Evolutionary conservation across 2,113 vertebrate species (phyloP).

Genomic region (Albula glossodonta): DNA sequence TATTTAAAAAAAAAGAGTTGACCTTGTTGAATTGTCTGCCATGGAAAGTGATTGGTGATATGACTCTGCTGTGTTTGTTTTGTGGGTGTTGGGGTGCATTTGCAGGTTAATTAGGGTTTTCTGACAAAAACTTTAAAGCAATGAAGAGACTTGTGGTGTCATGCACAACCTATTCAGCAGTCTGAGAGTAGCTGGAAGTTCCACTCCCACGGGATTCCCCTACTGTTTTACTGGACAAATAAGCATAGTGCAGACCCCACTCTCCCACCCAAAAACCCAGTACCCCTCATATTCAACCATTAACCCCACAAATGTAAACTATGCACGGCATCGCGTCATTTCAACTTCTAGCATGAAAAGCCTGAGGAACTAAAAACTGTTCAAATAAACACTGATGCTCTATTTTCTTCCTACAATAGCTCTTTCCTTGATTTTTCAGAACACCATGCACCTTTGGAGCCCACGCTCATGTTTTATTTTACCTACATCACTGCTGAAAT

Average conservation of each 20-base stretch:
- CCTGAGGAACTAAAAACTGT: conserved; percentile 3
- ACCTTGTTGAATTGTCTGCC: background rate
- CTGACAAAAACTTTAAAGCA: background rate
- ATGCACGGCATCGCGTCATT: conserved; percentile 25
- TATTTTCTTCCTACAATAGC: background rate
- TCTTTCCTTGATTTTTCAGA: background rate
- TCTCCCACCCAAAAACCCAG: background rate
- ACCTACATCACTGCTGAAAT: background rate
- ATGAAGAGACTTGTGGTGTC: conserved; percentile 7
- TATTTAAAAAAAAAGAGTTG: background rate
- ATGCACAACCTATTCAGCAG: background rate
- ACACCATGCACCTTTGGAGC: background rate
- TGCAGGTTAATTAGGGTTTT: conserved; percentile 18
- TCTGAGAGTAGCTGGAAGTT: background rate
- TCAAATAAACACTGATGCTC: conserved; percentile 10
- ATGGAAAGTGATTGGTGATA: background rate
- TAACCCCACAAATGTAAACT: conserved; percentile 26
- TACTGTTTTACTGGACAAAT: conserved; percentile 18
- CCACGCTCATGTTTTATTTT: background rate
- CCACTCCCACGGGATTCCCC: background rate
- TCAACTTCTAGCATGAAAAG: background rate
- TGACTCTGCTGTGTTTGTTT: background rate
- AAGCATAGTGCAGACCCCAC: background rate
- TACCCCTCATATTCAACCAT: conserved; percentile 18
- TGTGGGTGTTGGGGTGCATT: conserved; percentile 3